A percentile compares a stretch with the other conserved stretches of the same genome.
phyloP scores from a whole-genome alignment of 2,888 invertebrate species.

The Heliconius cydno region DNA sequence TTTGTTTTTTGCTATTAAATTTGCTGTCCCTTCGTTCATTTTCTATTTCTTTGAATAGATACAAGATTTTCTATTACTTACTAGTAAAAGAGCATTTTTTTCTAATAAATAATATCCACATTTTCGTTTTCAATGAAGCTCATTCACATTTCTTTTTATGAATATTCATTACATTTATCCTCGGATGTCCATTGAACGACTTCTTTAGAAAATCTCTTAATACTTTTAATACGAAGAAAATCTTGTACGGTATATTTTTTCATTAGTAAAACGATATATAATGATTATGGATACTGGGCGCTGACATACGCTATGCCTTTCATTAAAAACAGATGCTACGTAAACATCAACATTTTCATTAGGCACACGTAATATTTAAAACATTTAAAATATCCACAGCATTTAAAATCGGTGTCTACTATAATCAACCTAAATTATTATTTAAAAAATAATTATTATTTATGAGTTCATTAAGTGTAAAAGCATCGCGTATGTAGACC shows the following conservation, averaged over 20 bases:
- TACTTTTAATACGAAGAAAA: conserved; percentile 47
- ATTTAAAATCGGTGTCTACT: conserved; percentile 1
- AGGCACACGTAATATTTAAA: neutral
- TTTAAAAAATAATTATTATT: neutral
- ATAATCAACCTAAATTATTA: neutral
- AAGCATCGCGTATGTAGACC: conserved; percentile 48
- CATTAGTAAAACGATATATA: conserved; percentile 43
- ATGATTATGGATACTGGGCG: conserved; percentile 40
- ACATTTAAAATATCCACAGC: neutral
- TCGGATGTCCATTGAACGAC: conserved; percentile 44
- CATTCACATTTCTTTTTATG: conserved; percentile 44
- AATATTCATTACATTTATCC: conserved; percentile 51
- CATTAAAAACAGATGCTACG: conserved; percentile 29
- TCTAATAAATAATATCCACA: conserved; percentile 27
- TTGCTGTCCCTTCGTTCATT: conserved; percentile 40
- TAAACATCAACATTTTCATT: conserved; percentile 29
- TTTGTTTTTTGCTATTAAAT: neutral
- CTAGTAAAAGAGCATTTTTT: conserved; percentile 4
- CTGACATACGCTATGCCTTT: conserved; percentile 49
- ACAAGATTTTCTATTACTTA: conserved; percentile 41
- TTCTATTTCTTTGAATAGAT: conserved; percentile 30
- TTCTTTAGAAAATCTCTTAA: conserved; percentile 46
- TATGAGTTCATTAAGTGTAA: neutral
- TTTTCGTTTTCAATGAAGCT: conserved; percentile 40
- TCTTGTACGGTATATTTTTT: conserved; percentile 49